These are phyloP conservation scores for Ianthella basta DNA, from an alignment of 37 sponge, comb jelly and placozoan species.

Conservation along the genomic window DNA sequence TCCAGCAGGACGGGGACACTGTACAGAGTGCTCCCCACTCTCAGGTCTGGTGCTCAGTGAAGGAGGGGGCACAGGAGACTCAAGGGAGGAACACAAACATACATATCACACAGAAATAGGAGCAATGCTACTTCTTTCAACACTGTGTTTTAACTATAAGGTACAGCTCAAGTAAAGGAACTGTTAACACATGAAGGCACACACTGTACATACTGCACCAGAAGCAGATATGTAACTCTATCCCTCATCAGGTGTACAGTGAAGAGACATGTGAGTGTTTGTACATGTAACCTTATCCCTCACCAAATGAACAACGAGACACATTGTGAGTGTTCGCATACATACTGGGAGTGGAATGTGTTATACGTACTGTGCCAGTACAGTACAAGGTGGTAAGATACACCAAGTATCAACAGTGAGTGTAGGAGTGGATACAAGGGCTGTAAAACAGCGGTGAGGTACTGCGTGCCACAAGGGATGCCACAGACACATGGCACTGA, in stretches of 20 bases:
- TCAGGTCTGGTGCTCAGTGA: conserved; percentile 19
- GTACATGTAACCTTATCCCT: background rate
- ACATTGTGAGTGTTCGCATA: background rate
- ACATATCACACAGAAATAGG: no score
- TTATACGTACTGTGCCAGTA: background rate
- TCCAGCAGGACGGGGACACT: conserved; percentile 17
- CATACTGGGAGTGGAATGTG: no score
- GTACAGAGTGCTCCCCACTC: conserved; percentile 9
- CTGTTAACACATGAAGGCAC: background rate
- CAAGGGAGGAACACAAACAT: no score
- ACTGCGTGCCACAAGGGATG: background rate
- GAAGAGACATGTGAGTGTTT: background rate
- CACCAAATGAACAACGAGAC: background rate
- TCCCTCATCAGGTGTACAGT: background rate
- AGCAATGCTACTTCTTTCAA: no score
- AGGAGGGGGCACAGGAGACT: background rate
- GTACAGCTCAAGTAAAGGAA: background rate
- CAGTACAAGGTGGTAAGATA: background rate
- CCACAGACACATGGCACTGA: background rate
- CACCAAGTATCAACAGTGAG: background rate
- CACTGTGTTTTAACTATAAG: no score
- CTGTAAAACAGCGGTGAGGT: conserved; percentile 47
- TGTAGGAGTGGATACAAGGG: conserved; percentile 59
- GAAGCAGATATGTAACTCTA: background rate
- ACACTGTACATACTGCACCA: no score